Evolutionary conservation across 2,797 vertebrate genomes (phyloP).

Genomic region (Columba guinea): DNA sequence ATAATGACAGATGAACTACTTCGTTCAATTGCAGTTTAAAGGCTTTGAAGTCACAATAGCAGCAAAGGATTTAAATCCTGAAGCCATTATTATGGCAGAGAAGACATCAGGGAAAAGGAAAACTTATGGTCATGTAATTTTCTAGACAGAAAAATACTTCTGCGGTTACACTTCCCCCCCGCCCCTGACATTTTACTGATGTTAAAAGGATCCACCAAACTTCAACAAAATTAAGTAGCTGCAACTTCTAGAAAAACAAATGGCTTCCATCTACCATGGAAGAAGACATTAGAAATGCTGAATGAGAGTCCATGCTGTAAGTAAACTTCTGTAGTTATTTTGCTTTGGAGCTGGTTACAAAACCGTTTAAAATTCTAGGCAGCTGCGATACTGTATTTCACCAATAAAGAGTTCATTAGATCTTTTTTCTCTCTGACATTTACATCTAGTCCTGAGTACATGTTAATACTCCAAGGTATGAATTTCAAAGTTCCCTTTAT

Average conservation of each 20-base stretch:
- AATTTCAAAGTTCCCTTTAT: constrained; percentile 76
- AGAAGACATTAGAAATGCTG: constrained; percentile 26
- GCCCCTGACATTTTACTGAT: constrained; percentile 29
- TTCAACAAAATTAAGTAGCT: not conserved
- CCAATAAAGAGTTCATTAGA: constrained; percentile 69
- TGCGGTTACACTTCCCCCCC: constrained; percentile 1
- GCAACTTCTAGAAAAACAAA: not conserved
- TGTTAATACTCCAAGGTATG: constrained; percentile 72
- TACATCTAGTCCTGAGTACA: constrained; percentile 64
- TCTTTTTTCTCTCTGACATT: constrained; percentile 71
- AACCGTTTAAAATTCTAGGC: constrained; percentile 64
- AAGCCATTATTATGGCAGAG: constrained; percentile 75
- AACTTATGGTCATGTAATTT: constrained; percentile 73
- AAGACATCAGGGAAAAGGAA: constrained; percentile 73
- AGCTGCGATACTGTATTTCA: constrained; percentile 68
- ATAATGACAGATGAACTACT: constrained; percentile 82
- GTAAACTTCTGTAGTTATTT: constrained; percentile 53
- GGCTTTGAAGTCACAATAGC: constrained; percentile 80
- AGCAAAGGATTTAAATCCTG: constrained; percentile 79
- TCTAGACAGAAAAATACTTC: constrained; percentile 47
- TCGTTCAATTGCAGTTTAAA: constrained; percentile 77
- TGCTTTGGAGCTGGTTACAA: constrained; percentile 30
- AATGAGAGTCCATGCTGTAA: constrained; percentile 16
- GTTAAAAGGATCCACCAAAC: constrained; percentile 3
- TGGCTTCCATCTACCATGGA: not conserved